A percentile compares a stretch with the other conserved stretches of the same genome.
Evolutionary conservation across 2,113 vertebrate species (phyloP).

Genomic region (Coryphaenoides rupestris): DNA sequence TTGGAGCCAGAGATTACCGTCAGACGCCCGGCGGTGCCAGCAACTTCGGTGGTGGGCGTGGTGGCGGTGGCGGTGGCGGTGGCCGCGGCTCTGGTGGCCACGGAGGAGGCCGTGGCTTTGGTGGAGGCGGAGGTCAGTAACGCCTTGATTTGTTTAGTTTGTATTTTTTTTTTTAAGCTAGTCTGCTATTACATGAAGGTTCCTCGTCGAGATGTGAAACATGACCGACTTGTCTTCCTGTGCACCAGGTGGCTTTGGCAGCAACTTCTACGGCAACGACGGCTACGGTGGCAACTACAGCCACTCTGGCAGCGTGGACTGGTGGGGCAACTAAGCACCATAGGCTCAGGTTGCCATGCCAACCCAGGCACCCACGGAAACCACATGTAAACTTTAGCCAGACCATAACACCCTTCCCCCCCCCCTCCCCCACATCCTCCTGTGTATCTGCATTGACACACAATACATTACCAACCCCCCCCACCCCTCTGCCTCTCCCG

Average conservation of each 20-base stretch:
- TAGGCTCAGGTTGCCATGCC: slow-evolving; percentile 82
- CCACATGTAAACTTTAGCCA: slow-evolving; percentile 99
- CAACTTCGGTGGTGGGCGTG: slow-evolving; percentile 72
- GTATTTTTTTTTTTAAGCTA: too few relatives aligned
- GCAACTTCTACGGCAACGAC: slow-evolving; percentile 81
- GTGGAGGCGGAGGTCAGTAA: slow-evolving; percentile 60
- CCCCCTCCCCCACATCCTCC: slow-evolving; percentile 40
- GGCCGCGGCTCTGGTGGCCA: slow-evolving; percentile 66
- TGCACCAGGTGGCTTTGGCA: slow-evolving; percentile 83
- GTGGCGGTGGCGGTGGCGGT: slow-evolving; percentile 63
- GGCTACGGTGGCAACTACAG: slow-evolving; percentile 96
- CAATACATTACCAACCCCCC: slow-evolving; percentile 99
- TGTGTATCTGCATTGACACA: slow-evolving; percentile 99
- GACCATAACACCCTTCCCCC: slow-evolving; percentile 82
- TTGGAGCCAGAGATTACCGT: slow-evolving; percentile 93
- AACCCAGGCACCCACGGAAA: slow-evolving; percentile 94
- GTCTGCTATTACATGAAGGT: background rate
- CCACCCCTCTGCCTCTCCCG: slow-evolving; percentile 95
- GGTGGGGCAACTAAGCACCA: slow-evolving; percentile 94
- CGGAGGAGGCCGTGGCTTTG: slow-evolving; percentile 84
- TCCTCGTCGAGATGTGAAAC: background rate
- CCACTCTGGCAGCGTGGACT: slow-evolving; percentile 92
- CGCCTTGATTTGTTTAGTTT: background rate
- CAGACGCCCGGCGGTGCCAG: slow-evolving; percentile 81
- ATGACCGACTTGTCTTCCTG: background rate